Evolutionary conservation across 1,140 invertebrate genomes (phyloP).

Genomic region (Drosophila saltans): DNA sequence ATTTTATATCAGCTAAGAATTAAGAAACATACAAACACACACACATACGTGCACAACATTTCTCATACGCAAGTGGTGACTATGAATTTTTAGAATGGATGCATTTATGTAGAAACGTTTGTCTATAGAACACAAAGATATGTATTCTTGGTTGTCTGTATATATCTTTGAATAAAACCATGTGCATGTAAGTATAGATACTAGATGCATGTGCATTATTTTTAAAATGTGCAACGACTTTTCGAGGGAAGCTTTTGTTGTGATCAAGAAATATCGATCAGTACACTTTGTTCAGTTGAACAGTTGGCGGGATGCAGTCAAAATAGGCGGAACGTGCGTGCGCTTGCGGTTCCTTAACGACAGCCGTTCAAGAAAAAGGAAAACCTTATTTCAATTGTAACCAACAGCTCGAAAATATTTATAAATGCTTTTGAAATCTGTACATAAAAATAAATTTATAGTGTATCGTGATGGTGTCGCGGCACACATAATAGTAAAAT

Average conservation of each 20-base stretch:
- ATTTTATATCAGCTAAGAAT: conserved; percentile 17
- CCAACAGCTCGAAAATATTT: conserved; percentile 28
- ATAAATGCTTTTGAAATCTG: conserved; percentile 9
- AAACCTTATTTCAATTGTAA: conserved; percentile 42
- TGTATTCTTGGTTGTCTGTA: conserved; percentile 20
- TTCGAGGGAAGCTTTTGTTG: conserved; percentile 68
- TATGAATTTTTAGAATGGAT: conserved; percentile 22
- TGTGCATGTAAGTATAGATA: conserved; percentile 5
- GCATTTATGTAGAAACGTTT: background rate
- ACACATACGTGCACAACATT: conserved; percentile 9
- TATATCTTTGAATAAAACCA: conserved; percentile 35
- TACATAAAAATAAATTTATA: background rate
- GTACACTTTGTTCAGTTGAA: conserved; percentile 58
- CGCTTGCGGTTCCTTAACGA: conserved; percentile 35
- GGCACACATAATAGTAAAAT: conserved; percentile 12
- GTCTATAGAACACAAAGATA: background rate
- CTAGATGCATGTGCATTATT: conserved; percentile 72
- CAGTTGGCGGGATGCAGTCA: conserved; percentile 71
- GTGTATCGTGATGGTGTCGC: background rate
- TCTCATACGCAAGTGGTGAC: conserved; percentile 16
- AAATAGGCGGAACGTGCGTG: conserved; percentile 55
- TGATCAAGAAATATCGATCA: conserved; percentile 75
- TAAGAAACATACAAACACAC: conserved; percentile 23
- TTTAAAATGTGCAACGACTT: conserved; percentile 68
- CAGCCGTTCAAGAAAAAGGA: conserved; percentile 37